Base-by-base conservation (phyloP, 2,797 vertebrate species). In the Enteromius fasciolatus region DNA sequence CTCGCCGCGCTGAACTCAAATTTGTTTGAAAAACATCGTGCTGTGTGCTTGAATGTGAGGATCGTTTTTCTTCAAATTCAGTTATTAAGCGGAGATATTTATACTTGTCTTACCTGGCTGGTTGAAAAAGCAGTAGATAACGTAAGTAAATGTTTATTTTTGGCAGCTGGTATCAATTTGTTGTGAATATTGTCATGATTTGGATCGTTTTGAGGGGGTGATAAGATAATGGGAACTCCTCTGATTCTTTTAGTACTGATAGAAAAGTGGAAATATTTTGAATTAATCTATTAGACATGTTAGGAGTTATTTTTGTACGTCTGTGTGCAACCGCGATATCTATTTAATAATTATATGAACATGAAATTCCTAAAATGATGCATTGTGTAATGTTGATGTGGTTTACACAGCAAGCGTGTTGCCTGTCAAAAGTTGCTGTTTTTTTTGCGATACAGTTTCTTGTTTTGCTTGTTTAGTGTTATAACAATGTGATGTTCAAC, bases 1-100 rank as follows among this genome's bases (percentile, higher is more conserved):
- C 86, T n/a, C 80, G 50, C 57, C 78, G 89, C 91, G 83, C 83
- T 31, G 90, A 86, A 90, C 23, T 94, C 87, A 89, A 93, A 93
- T 76, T 5, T 4, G 20, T 61, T 48, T 20, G 48, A 83, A 78
- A 2, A 14, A 41, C 39, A 11, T 0, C 3, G 33, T 20, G 15
- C 3, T 33, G 7, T 15, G 41, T 4, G 12, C 0, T 44, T 69
- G 48, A 20, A 12, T 31, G 5, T 59, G 5, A 11, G 52, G 25
- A 23, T 1, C 9, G 15, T 15, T 9, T 23, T n/a, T 28, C 28
- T 52, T 50, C 59, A 39, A 23, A 39, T 28, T 67, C 11, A 20
- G 2, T 14, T 5, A 20, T 31, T 52, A 28, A n/a, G 14, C n/a
- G 20, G 20, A 48, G 20, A 14, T 72, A 12, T 8, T 39, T 5